Evolutionary conservation across 64 coral and sea anemone genomes (phyloP).

Genomic region (Orbicella faveolata): DNA sequence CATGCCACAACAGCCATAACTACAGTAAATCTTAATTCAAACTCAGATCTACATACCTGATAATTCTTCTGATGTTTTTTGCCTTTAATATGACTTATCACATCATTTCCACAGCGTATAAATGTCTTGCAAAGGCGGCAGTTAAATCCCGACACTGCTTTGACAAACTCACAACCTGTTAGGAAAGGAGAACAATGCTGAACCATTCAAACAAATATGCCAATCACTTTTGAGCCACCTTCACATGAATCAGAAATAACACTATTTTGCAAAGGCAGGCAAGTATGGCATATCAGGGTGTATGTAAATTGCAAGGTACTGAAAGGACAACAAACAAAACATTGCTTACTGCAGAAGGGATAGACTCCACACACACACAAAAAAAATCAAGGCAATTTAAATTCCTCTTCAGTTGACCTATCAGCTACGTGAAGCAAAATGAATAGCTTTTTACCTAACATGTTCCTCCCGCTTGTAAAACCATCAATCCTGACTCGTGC

Average conservation of each 20-base stretch:
- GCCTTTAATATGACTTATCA: constrained; percentile 79
- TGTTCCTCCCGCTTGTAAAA: constrained; percentile 75
- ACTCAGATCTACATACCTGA: constrained; percentile 44
- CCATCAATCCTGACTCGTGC: constrained; percentile 75
- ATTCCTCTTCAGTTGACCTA: no score
- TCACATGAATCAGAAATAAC: no score
- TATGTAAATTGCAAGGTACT: no score
- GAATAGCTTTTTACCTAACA: constrained; percentile 47
- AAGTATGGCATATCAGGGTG: no score
- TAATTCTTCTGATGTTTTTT: constrained; percentile 91
- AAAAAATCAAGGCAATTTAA: no score
- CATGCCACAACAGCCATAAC: background rate
- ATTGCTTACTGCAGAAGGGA: no score
- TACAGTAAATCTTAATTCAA: background rate
- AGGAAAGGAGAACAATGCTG: background rate
- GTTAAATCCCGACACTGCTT: constrained; percentile 98
- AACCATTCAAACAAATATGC: no score
- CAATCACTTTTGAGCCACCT: no score
- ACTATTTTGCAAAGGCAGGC: no score
- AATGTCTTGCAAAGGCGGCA: constrained; percentile 90
- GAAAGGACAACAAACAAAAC: no score
- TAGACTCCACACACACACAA: no score
- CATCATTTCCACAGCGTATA: constrained; percentile 82
- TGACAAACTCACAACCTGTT: constrained; percentile 97
- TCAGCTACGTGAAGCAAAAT: background rate